Base-by-base conservation (phyloP, 2,113 vertebrate genomes). In the Takifugu bimaculatus region DNA sequence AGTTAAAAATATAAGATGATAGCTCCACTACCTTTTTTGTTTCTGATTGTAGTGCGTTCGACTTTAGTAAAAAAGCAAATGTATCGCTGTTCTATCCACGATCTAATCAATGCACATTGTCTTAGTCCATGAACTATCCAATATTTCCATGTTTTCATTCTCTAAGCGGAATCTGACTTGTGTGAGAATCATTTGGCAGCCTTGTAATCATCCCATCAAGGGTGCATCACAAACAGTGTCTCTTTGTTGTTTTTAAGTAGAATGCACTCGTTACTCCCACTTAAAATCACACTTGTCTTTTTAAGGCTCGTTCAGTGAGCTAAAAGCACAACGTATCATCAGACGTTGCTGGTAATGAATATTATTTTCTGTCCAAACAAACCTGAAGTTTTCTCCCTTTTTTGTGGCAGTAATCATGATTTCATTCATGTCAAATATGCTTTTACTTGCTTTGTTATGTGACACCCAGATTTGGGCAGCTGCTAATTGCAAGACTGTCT, bases 401-500 rank as follows among this genome's bases (percentile, higher is more conserved):
- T n/a, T 14, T n/a, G 15, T 48, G 1, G 6, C 13, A 39, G 43
- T 63, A 59, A 57, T 43, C 54, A 60, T 13, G 43, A 53, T 35
- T 64, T 28, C 57, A 47, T 59, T 42, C 5, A 39, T 47, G 62
- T 25, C 52, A 1, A 68, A 60, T 44, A 28, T 54, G 53, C 48
- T 66, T 35, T 65, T 32, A 3, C 32, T 45, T 61, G 29, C 13
- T 54, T 60, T 26, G 29, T 32, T 32, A 32, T 32, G 7, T 32
- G 29, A 4, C 29, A 32, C 20, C 20, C 29, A 32, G 29, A 32
- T 32, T 32, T 32, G 54, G 59, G 49, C 50, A 57, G 54, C 27
- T 28, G 3, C 54, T 69, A 76, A 79, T 70, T 74, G 62, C 58
- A 9, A 28, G 45, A 67, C 44, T 58, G 29, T 65, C 56, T 70